A percentile compares a stretch with the other conserved stretches of the same genome.
These are phyloP conservation scores for Oscheius sp. DNA, from an alignment of 2,888 invertebrate genomes.

Conservation along the genomic window DNA sequence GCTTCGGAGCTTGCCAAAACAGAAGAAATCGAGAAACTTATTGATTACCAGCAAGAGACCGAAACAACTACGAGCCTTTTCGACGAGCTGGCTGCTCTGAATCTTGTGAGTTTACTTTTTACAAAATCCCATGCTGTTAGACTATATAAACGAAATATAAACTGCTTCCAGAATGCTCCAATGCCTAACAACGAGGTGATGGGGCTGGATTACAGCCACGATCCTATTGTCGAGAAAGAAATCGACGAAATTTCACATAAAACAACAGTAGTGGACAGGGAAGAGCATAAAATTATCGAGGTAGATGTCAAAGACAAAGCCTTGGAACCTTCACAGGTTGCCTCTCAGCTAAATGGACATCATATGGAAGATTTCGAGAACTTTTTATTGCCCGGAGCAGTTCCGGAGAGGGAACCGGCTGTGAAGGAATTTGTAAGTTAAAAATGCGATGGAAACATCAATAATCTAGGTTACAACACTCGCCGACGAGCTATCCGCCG, in stretches of 20 bases:
- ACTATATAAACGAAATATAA: not conserved
- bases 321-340: no score
- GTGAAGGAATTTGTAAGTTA: not conserved
- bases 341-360: not conserved
- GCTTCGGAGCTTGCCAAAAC: no score
- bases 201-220: not conserved
- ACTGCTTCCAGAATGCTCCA: not conserved
- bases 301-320: not conserved
- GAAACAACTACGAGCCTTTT: not conserved
- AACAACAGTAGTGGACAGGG: not conserved
- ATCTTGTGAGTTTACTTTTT: not conserved
- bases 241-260: not conserved
- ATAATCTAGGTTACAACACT: not conserved
- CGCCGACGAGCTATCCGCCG: conserved; percentile 8
- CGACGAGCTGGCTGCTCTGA: not conserved
- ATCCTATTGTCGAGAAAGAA: not conserved
- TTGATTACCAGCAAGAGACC: no score
- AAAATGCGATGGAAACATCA: not conserved
- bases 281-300: not conserved
- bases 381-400: conserved; percentile 14
- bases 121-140: not conserved
- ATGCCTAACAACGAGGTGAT: not conserved
- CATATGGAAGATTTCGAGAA: not conserved
- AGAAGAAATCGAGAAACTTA: no score
- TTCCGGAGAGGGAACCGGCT: not conserved